phyloP scores from a whole-genome alignment of 2,797 vertebrate species.

The Gephyroberyx darwinii region DNA sequence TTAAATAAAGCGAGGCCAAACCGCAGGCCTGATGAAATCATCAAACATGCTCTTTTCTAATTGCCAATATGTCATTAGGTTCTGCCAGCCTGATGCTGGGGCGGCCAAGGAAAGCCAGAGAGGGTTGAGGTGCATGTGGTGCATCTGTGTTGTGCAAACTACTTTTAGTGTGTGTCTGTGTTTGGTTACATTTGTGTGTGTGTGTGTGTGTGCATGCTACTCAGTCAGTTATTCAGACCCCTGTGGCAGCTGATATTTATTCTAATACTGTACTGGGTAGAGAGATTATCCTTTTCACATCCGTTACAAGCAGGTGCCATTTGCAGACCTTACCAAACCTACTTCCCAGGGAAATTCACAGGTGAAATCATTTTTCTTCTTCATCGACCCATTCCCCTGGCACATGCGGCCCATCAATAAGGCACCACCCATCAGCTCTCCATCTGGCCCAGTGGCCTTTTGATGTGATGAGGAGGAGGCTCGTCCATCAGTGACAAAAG shows the following conservation, averaged over 20 bases:
- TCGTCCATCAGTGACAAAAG: slow-evolving; percentile 55
- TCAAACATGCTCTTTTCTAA: slow-evolving; percentile 61
- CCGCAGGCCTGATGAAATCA: slow-evolving; percentile 47
- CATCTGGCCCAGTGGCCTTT: slow-evolving; percentile 59
- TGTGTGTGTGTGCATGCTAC: not conserved
- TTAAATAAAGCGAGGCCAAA: slow-evolving; percentile 48
- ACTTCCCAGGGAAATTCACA: slow-evolving; percentile 28
- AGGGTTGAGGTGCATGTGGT: slow-evolving; percentile 3
- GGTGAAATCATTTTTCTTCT: slow-evolving; percentile 45
- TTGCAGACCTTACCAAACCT: slow-evolving; percentile 25
- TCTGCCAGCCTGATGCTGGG: slow-evolving; percentile 38
- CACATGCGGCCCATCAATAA: slow-evolving; percentile 55
- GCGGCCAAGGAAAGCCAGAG: not conserved
- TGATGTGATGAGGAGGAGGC: slow-evolving; percentile 27
- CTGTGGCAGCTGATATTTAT: slow-evolving; percentile 41
- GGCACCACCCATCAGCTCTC: slow-evolving; percentile 57
- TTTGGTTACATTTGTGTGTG: slow-evolving; percentile 7
- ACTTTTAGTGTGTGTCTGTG: no score
- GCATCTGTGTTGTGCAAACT: slow-evolving; percentile 13
- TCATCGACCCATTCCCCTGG: slow-evolving; percentile 44
- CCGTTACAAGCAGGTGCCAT: slow-evolving; percentile 9
- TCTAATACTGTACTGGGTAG: slow-evolving; percentile 36
- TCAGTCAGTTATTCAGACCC: slow-evolving; percentile 29
- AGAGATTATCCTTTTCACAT: slow-evolving; percentile 25
- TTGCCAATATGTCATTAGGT: slow-evolving; percentile 61